phyloP scores from a whole-genome alignment of 2,113 vertebrate genomes.

The Notarius quadriscutis region DNA sequence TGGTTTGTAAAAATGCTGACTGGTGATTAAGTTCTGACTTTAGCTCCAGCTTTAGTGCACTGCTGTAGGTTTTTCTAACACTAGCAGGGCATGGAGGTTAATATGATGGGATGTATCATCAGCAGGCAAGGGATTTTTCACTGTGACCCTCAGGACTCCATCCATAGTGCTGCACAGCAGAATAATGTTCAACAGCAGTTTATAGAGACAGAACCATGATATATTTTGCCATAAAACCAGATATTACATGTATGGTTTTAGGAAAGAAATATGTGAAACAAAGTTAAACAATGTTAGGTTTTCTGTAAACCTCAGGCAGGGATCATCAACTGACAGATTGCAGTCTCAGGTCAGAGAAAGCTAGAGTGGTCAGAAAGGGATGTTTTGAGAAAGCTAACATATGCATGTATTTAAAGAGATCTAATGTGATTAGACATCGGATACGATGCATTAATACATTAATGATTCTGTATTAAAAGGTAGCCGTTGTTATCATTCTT shows the following conservation, averaged over 20 bases:
- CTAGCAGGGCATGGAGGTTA: slow-evolving; percentile 72
- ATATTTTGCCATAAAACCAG: slow-evolving; percentile 37
- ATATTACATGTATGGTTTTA: slow-evolving; percentile 28
- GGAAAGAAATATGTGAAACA: neutral
- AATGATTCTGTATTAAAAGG: neutral
- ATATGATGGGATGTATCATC: slow-evolving; percentile 78
- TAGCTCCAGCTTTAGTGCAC: slow-evolving; percentile 31
- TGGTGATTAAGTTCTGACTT: slow-evolving; percentile 6
- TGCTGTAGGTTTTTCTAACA: slow-evolving; percentile 56
- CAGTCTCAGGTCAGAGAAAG: neutral
- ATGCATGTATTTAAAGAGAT: neutral
- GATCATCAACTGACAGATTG: neutral
- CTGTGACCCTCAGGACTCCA: slow-evolving; percentile 67
- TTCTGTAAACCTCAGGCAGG: neutral
- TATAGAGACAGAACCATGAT: slow-evolving; percentile 32
- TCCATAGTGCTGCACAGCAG: slow-evolving; percentile 60
- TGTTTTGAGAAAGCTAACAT: neutral
- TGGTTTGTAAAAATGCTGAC: slow-evolving; percentile 40
- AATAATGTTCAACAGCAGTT: slow-evolving; percentile 42
- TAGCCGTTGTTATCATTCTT: neutral
- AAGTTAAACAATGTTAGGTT: neutral
- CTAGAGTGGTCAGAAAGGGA: neutral
- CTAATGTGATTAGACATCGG: neutral
- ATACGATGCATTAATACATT: neutral
- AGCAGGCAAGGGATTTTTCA: slow-evolving; percentile 75